phyloP scores from a whole-genome alignment of 2,888 invertebrate species.

The Xylophagus ater region DNA sequence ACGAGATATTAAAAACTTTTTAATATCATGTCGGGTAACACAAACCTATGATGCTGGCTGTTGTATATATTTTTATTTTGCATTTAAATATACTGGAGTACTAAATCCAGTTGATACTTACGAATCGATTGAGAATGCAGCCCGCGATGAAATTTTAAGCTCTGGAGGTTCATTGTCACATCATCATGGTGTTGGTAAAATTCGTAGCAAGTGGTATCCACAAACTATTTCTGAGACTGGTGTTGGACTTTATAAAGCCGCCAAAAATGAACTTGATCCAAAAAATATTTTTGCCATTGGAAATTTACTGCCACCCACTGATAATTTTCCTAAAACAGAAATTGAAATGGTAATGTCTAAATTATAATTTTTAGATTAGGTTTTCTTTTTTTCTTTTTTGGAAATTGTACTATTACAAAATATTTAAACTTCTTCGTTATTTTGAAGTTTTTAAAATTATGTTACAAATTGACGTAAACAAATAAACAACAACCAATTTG shows the following conservation, averaged over 20 bases:
- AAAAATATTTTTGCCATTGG: conserved; percentile 86
- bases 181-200: conserved; percentile 94
- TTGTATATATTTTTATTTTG: conserved; percentile 92
- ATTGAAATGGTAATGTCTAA: too few species aligned
- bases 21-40: conserved; percentile 76
- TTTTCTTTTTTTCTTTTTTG: too few species aligned
- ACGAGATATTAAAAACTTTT: conserved; percentile 48
- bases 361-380: too few species aligned
- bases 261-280: conserved; percentile 84
- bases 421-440: too few species aligned
- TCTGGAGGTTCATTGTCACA: conserved; percentile 77
- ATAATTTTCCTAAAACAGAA: too few species aligned
- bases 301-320: conserved; percentile 56
- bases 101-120: conserved; percentile 66
- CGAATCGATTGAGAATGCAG: conserved; percentile 76
- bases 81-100: conserved; percentile 55
- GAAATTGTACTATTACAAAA: too few species aligned
- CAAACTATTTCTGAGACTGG: conserved; percentile 76
- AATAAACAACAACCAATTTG: too few species aligned
- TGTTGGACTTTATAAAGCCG: conserved; percentile 60
- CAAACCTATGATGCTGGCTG: conserved; percentile 97
- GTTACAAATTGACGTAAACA: too few species aligned
- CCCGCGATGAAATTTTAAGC: conserved; percentile 83
- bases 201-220: conserved; percentile 77
- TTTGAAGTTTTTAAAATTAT: too few species aligned